Conservation (phyloP, 2,888 invertebrate genomes). For the Limnephilus rhombicus region DNA sequence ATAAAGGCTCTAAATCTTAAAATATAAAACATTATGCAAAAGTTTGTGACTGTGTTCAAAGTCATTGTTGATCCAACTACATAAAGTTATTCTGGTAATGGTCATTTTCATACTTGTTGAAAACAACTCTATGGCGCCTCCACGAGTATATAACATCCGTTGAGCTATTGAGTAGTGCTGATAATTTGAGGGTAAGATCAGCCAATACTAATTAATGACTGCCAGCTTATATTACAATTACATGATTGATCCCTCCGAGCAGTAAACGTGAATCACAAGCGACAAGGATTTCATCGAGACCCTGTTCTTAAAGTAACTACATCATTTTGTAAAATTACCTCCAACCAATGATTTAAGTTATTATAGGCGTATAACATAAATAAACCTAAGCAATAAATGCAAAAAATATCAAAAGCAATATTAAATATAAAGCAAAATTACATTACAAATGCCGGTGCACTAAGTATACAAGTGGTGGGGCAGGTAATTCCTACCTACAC, state of each 20-base stretch:
- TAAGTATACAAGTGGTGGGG: conserved; percentile 10
- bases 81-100: conserved; percentile 30
- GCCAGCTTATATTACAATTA: conserved; percentile 23
- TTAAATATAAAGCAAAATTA: conserved; percentile 66
- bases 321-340: conserved; percentile 50
- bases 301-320: conserved; percentile 51
- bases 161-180: conserved; percentile 16
- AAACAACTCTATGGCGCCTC: conserved; percentile 23
- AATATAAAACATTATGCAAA: conserved; percentile 32
- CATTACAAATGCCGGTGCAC: conserved; percentile 56
- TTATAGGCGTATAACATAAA: conserved; percentile 48
- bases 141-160: conserved; percentile 18
- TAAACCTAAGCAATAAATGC: conserved; percentile 69
- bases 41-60: conserved; percentile 12
- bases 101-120: conserved; percentile 2
- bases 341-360: conserved; percentile 52
- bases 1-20: conserved; percentile 60
- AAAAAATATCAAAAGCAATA: conserved; percentile 66
- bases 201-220: conserved; percentile 59
- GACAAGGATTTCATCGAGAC: conserved; percentile 54
- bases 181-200: conserved; percentile 30
- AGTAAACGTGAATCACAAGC: conserved; percentile 39
- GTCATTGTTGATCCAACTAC: conserved; percentile 13
- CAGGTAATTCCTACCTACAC: neutral
- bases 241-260: conserved; percentile 35